Percentiles rank a stretch among this genome's conserved stretches.
phyloP scores from a whole-genome alignment of 2,888 invertebrate genomes.

The Xestia c-nigrum region DNA sequence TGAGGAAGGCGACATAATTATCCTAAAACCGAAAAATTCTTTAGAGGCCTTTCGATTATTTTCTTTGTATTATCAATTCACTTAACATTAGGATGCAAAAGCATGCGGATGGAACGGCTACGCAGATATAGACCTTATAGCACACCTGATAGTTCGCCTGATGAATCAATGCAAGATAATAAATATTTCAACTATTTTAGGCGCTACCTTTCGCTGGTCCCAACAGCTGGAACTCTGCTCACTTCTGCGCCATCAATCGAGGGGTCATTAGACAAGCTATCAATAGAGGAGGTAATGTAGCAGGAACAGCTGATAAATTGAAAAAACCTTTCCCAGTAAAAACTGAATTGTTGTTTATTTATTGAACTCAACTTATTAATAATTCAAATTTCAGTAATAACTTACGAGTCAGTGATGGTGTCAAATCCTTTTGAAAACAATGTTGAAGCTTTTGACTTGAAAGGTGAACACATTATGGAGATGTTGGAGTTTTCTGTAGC shows the following conservation, averaged over 20 bases:
- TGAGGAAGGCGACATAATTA: not conserved
- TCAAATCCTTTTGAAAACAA: constrained; percentile 44
- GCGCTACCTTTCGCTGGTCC: constrained; percentile 24
- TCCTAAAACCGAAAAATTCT: not conserved
- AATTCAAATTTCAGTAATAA: constrained; percentile 27
- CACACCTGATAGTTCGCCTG: not conserved
- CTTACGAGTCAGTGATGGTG: constrained; percentile 45
- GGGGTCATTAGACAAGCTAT: constrained; percentile 35
- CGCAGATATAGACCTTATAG: no score
- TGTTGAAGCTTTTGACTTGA: constrained; percentile 48
- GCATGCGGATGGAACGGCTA: no score
- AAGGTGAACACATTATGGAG: constrained; percentile 78
- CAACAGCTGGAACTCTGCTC: constrained; percentile 40
- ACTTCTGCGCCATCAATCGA: constrained; percentile 38
- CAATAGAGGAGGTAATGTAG: constrained; percentile 28
- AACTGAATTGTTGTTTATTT: not conserved
- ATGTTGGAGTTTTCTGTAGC: constrained; percentile 85
- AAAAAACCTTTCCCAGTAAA: no score
- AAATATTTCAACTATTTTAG: constrained; percentile 16
- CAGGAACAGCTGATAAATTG: not conserved
- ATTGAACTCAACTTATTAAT: not conserved
- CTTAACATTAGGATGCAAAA: not conserved
- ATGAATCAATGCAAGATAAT: not conserved
- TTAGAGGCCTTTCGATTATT: not conserved
- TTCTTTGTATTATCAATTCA: not conserved